Base-by-base conservation (phyloP, 2,113 vertebrate genomes). In the Macheiramphus alcinus region DNA sequence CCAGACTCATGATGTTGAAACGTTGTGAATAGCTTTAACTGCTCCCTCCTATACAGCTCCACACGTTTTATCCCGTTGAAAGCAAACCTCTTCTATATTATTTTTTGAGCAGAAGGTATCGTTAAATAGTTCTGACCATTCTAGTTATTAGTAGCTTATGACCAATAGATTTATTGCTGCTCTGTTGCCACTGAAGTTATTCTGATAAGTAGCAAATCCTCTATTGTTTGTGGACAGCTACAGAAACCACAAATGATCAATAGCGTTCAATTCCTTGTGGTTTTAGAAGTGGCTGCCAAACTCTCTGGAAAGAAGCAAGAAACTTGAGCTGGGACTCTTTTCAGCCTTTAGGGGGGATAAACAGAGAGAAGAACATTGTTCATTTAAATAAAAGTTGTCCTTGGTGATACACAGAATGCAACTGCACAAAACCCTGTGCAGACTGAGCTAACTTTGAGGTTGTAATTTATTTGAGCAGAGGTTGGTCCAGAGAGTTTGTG, bases 311-410 rank as follows among this genome's bases (percentile, higher is more conserved):
- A 68, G 70, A 71, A 89, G 53, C 0, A 0, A 74, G 52, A 61
- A 96, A 43, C 34, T 94, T 40, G 80, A 95, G 66, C 62, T 82
- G 25, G 45, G 53, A 80, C 58, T 87, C 42, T 78, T 5, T 81
- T 85, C 43, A 95, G 40, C 56, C 79, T 87, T 87, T 73, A 22
- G 1, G 13, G 14, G 38, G 17, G 38, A 78, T 63, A 86, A 94
- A 45, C 19, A 65, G 70, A 93, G 59, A 80, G 80, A 50, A 52
- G 8, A 82, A n/a, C 53, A 27, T 95, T 94, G 84, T 93, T 93
- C 40, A 16, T 82, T 59, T 75, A 34, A 65, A 93, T 94, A 75
- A 79, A 91, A 89, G 95, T 96, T 97, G 91, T 95, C 89, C 93
- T 85, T 95, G 80, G 84, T 93, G 93, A 94, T 82, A 47, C 10